phyloP scores from a whole-genome alignment of 2,797 vertebrate genomes.

The Luscinia luscinia region DNA sequence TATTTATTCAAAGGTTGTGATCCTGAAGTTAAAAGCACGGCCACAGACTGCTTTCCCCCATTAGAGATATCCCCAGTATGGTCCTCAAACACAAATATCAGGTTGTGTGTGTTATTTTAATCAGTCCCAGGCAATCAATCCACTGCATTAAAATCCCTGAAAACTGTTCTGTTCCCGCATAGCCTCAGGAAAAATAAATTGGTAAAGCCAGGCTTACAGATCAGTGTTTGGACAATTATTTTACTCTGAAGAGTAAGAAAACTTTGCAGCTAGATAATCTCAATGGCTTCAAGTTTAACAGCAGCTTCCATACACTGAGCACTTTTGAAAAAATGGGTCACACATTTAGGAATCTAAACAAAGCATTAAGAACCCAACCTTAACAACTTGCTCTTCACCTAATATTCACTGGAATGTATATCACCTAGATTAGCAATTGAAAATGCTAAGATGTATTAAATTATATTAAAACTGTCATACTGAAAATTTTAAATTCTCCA shows the following conservation, averaged over 20 bases:
- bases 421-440: neutral
- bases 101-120: neutral
- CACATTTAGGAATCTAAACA: neutral
- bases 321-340: neutral
- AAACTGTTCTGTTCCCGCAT: neutral
- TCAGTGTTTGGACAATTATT: neutral
- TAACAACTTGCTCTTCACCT: neutral
- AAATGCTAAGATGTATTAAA: neutral
- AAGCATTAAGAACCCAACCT: neutral
- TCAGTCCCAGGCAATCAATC: neutral
- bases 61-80: neutral
- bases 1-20: neutral
- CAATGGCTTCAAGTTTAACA: neutral
- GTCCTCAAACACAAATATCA: neutral
- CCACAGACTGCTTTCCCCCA: fast-evolving
- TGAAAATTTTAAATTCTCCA: neutral
- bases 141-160: neutral
- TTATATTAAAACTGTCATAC: neutral
- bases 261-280: neutral
- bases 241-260: neutral
- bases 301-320: neutral
- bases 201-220: neutral
- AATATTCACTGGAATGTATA: neutral
- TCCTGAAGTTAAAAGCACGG: neutral
- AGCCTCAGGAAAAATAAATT: neutral